Evolutionary conservation across 2,113 vertebrate species (phyloP), one percentile per base, ranked within the genome.

Genomic region (Panthera uncia): DNA sequence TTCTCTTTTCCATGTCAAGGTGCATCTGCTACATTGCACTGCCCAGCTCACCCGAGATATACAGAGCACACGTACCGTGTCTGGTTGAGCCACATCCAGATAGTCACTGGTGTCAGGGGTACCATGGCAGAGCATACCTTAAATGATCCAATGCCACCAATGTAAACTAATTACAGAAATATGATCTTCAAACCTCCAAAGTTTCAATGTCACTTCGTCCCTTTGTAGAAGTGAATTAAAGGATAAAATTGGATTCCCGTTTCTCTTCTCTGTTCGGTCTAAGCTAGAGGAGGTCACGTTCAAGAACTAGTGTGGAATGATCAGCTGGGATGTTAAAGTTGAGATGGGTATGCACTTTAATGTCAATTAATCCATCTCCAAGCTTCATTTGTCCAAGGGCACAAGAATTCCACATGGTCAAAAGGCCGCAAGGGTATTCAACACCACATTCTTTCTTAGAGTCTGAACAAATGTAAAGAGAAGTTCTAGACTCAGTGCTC

Each of bases 171-270:
- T n/a, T 19, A 61, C 27, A 86, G 65, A 89, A 69, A 55, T 45
- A 5, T 80, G 23, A 90, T 80, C 89, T 94, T 48, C 66, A 57
- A 97, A 63, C 57, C 48, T 65, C n/a, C 45, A 50, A 68, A 86
- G n/a, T 50, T 50, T 78, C 66, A 76, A 1, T 66, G 36, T 76
- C 23, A 79, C 33, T 84, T 94, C 65, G 90, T 86, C 38, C 69
- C 19, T 71, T 94, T 84, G 27, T 91, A 74, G 63, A 92, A 95
- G 27, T 38, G 50, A 91, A 38, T 89, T 45, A 87, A 92, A 94
- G n/a, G 68, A 90, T 14, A 79, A 66, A 55, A 31, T 80, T 84
- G 8, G 36, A 78, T 91, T 89, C 48, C 15, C 12, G 25, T 80
- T 94, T 86, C 85, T 48, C 84, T 79, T 0, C 81, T 74, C 55